phyloP scores from a whole-genome alignment of 2,888 invertebrate genomes.

The Cinara cedri region DNA sequence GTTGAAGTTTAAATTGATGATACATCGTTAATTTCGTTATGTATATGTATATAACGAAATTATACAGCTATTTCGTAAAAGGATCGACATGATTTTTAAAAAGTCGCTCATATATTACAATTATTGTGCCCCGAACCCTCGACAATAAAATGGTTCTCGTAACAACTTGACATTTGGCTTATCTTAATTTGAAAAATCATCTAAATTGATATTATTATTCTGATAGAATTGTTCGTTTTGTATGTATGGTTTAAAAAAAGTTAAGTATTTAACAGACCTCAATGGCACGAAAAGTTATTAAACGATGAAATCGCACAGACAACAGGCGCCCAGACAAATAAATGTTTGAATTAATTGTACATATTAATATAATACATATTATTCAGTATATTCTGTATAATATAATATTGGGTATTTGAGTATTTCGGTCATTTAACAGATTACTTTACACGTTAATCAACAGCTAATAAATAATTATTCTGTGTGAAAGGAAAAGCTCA shows the following conservation, averaged over 20 bases:
- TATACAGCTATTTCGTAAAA: too few relatives aligned
- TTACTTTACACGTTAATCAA: too few relatives aligned
- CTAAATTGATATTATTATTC: constrained; percentile 22
- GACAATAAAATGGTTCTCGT: constrained; percentile 1
- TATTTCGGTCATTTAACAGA: neutral
- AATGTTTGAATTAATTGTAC: constrained; percentile 42
- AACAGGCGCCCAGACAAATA: constrained; percentile 54
- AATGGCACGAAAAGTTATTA: constrained; percentile 34
- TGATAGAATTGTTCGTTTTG: constrained; percentile 11
- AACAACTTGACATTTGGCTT: constrained; percentile 1
- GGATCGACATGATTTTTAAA: neutral
- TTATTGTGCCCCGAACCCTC: neutral
- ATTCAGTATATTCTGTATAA: neutral
- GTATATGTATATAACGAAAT: too few relatives aligned
- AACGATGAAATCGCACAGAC: constrained; percentile 43
- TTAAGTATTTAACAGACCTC: constrained; percentile 30
- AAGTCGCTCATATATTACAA: neutral
- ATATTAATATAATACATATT: too few relatives aligned
- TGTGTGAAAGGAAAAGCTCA: too few relatives aligned
- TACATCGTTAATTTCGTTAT: too few relatives aligned
- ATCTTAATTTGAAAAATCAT: constrained; percentile 43
- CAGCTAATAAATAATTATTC: too few relatives aligned
- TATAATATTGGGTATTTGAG: neutral
- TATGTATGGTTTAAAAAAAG: constrained; percentile 33
- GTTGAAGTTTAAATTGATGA: too few relatives aligned